phyloP scores from a whole-genome alignment of 2,113 vertebrate species.

The Prionailurus viverrinus region DNA sequence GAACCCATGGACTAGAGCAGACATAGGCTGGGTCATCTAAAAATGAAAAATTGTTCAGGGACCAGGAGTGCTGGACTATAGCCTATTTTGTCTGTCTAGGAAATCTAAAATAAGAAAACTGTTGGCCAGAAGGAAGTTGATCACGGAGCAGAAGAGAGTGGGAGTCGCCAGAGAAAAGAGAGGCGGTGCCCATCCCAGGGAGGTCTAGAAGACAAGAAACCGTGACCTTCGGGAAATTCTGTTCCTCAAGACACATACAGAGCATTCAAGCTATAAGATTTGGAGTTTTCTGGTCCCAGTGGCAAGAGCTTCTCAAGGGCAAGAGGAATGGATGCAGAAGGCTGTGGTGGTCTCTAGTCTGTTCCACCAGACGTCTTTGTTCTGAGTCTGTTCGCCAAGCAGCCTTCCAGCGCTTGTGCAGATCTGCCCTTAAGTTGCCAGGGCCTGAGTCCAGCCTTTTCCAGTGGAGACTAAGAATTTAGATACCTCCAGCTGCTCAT shows the following conservation, averaged over 20 bases:
- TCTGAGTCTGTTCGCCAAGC: neutral
- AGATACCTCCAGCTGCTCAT: neutral
- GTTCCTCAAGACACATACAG: neutral
- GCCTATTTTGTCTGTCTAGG: neutral
- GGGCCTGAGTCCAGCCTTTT: neutral
- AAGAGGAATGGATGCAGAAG: neutral
- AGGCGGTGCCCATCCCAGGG: neutral
- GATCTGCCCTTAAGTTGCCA: neutral
- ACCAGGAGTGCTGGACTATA: neutral
- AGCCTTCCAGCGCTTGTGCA: neutral
- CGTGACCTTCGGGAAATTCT: neutral
- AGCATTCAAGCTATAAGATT: neutral
- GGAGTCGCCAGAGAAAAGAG: neutral
- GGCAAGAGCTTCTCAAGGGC: neutral
- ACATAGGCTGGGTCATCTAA: neutral
- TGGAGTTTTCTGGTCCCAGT: neutral
- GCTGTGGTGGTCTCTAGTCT: neutral
- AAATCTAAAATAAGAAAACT: constrained; percentile 14
- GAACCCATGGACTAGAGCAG: neutral
- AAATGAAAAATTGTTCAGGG: neutral
- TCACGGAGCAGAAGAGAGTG: neutral
- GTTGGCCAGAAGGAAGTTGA: neutral
- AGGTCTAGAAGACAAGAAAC: neutral
- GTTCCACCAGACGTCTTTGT: neutral
- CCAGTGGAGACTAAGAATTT: neutral